Base-by-base conservation (phyloP, 2,797 vertebrate species). In the Danio albolineatus region DNA sequence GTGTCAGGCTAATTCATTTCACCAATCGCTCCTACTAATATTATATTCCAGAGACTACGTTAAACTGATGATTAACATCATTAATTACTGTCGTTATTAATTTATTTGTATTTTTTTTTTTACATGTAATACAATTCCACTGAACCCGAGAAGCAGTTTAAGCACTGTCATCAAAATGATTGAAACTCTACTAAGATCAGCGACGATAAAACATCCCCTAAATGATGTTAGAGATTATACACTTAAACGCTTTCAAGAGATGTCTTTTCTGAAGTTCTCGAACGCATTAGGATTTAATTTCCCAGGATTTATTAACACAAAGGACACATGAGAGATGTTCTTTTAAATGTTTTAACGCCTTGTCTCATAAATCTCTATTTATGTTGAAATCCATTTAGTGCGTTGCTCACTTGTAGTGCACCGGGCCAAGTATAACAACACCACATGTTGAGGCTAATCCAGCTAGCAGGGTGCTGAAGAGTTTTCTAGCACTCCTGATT, bases 341-440 rank as follows among this genome's bases (percentile, higher is more conserved):
- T 66, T 83, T 83, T 80, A 85, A 86, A 84, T 67, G 65, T 78
- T 82, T 85, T 87, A 83, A 82, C 76, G 84, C 87, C 86, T 89
- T 72, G 82, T 84, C 82, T 81, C 83, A 83, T 85, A 81, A 59
- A 78, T 51, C 84, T 85, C 59, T 93, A 91, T 93, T 94, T 94
- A 92, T 87, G 83, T 89, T 91, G 83, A 86, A 85, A 83, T 93
- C 90, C 91, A 93, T 94, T 93, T 90, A 88, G 87, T 59, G 70
- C 83, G 87, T 88, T 66, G 71, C 82, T 92, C 90, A 87, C 88
- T 87, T 88, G 84, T 71, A 38, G 51, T 21, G 57, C 38, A 28
- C 7, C 83, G 21, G 74, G 82, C 82, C 82, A 87, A 89, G 83
- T 79, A 53, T 83, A 89, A 86, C 87, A 89, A 81, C 75, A 72